Percentiles rank a stretch among this genome's conserved stretches.
Evolutionary conservation across 2,797 vertebrate species (phyloP).

Genomic region (Sebastes taczanowskii): DNA sequence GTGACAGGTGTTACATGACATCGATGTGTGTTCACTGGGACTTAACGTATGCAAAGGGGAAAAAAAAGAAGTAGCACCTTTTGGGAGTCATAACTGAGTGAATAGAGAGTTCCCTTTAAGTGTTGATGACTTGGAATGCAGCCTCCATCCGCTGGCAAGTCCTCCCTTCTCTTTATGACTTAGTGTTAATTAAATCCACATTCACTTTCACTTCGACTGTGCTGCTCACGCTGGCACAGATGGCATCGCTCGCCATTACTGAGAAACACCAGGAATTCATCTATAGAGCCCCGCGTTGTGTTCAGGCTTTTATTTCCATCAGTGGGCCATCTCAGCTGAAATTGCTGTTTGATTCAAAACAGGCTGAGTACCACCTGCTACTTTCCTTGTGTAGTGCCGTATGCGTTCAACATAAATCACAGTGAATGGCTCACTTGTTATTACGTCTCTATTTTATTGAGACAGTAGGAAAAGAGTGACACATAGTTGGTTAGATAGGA

Average conservation of each 20-base stretch:
- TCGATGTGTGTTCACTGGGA: background rate
- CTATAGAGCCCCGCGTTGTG: background rate
- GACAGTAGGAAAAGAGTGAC: background rate
- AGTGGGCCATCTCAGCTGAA: conserved; percentile 20
- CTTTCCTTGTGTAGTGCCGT: background rate
- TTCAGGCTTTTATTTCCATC: conserved; percentile 22
- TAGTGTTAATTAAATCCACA: conserved; percentile 84
- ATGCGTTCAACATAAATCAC: conserved; percentile 3
- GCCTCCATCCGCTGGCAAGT: conserved; percentile 73
- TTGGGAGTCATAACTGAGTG: background rate
- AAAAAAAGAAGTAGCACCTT: background rate
- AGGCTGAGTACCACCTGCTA: conserved; percentile 25
- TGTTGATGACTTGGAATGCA: conserved; percentile 77
- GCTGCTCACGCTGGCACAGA: conserved; percentile 64
- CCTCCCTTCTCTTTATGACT: conserved; percentile 72
- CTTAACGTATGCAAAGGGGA: background rate
- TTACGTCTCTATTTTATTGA: conserved; percentile 15
- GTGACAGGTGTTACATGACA: background rate
- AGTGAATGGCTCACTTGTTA: background rate
- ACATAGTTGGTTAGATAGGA: background rate
- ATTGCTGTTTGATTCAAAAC: conserved; percentile 16
- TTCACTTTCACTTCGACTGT: conserved; percentile 63
- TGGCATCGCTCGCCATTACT: conserved; percentile 45
- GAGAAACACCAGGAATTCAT: conserved; percentile 48
- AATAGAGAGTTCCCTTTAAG: conserved; percentile 38